Evolutionary conservation across 2,113 vertebrate genomes (phyloP).

Genomic region (Hemibagrus wyckioides): DNA sequence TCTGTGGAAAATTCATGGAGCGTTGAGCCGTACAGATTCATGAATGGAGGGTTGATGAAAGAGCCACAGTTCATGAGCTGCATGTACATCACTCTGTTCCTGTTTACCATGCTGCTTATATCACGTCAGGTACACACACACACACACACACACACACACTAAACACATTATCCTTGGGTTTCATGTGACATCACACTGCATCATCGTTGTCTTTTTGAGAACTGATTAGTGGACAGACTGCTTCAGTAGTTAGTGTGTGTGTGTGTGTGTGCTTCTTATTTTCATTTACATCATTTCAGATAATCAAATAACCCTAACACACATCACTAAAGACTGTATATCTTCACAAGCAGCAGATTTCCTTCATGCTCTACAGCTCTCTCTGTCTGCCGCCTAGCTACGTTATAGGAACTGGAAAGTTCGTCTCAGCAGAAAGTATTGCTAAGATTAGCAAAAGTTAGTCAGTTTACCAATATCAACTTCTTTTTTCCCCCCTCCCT

Average conservation of each 20-base stretch:
- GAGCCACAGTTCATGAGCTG: constrained; percentile 79
- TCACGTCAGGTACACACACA: constrained; percentile 83
- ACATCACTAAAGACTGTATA: no score
- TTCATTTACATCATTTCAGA: neutral
- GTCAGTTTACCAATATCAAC: neutral
- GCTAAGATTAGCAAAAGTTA: neutral
- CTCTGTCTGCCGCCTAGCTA: neutral
- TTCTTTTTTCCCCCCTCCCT: no score
- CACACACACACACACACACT: neutral
- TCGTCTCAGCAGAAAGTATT: neutral
- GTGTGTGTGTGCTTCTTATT: neutral
- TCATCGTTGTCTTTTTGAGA: neutral
- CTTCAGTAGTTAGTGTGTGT: neutral
- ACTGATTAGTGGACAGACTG: neutral
- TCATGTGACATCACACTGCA: neutral
- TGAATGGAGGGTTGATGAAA: constrained; percentile 68
- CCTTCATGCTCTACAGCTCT: neutral
- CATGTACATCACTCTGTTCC: constrained; percentile 89
- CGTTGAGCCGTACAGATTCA: neutral
- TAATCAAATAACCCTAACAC: neutral
- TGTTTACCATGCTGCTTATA: constrained; percentile 86
- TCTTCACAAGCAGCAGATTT: neutral
- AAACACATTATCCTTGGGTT: neutral
- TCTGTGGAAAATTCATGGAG: no score
- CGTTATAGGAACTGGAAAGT: neutral